Evolutionary conservation across 2,888 invertebrate genomes (phyloP), one percentile per base, ranked within the genome.

Genomic region (Noctuana brunneofusca): DNA sequence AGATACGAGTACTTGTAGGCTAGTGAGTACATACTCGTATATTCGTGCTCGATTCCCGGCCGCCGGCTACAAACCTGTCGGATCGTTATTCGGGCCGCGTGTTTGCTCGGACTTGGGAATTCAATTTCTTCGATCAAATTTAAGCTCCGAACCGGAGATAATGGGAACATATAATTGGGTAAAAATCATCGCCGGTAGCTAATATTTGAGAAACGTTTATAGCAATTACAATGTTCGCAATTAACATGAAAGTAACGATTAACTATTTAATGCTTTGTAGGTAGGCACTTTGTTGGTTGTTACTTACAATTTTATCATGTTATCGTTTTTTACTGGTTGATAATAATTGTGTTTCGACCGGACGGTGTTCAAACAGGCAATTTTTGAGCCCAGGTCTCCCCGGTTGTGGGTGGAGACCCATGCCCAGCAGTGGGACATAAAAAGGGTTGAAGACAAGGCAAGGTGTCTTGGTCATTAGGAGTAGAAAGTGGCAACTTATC

Each of bases 41-140:
- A n/a, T n/a, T n/a, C n/a, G n/a, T n/a, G n/a, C n/a, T n/a, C n/a
- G n/a, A n/a, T n/a, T n/a, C n/a, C n/a, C n/a, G n/a, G n/a, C 30
- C 30, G 9, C 11, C 8, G 27, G 38, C 38, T 14, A 5, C 14
- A 38, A 38, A 14, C 38, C 14, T 14, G 18, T 41, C 16, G 14
- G 30, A 53, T 53, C 53, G 53, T 53, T 53, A 53, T 53, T 53
- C 53, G 38, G 22, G 3, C 22, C 53, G 53, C 53, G 53, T 53
- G 53, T 53, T 53, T 53, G 53, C 14, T 49, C 38, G 53, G 53
- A 53, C 53, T n/a, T 11, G 35, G 38, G 20, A 54, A 38, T 54
- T 54, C 38, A 38, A 54, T 54, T 54, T 54, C 53, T 54, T 54
- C 53, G 53, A 54, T 54, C 32, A 54, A 35, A 54, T 54, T 54